Percentiles rank a stretch among this genome's conserved stretches.
Evolutionary conservation across 2,797 vertebrate species (phyloP).

Genomic region (Paguma larvata): DNA sequence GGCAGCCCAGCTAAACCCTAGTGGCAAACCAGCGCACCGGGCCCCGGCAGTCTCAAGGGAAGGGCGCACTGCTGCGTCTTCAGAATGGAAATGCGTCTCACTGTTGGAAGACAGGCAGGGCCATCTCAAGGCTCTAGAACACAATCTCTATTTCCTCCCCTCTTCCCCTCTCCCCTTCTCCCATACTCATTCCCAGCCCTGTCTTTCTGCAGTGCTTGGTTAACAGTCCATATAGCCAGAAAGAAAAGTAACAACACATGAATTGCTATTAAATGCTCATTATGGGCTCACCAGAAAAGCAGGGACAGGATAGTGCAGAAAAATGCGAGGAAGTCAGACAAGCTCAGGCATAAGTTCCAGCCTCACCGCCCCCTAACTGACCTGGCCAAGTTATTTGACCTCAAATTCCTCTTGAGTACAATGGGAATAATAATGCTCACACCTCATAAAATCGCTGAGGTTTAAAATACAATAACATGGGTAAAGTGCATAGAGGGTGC

Average conservation of each 20-base stretch:
- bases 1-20: background rate
- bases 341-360: background rate
- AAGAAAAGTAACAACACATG: background rate
- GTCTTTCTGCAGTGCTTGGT: background rate
- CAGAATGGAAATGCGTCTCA: background rate
- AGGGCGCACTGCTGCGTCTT: background rate
- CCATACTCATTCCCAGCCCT: background rate
- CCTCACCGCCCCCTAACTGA: background rate
- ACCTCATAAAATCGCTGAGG: background rate
- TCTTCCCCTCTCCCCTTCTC: background rate
- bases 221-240: constrained; percentile 6
- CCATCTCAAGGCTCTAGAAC: background rate
- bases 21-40: background rate
- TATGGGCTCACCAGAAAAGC: background rate
- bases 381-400: background rate
- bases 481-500: background rate
- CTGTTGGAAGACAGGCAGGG: too few relatives aligned
- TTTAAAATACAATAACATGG: background rate
- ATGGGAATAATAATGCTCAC: background rate
- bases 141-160: background rate
- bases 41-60: background rate
- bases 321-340: background rate
- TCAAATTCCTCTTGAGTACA: background rate
- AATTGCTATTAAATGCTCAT: background rate
- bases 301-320: background rate